These are phyloP conservation scores for zebrafish (Danio rerio) DNA, from an alignment of 2,113 vertebrate species.

Conservation along the genomic window DNA sequence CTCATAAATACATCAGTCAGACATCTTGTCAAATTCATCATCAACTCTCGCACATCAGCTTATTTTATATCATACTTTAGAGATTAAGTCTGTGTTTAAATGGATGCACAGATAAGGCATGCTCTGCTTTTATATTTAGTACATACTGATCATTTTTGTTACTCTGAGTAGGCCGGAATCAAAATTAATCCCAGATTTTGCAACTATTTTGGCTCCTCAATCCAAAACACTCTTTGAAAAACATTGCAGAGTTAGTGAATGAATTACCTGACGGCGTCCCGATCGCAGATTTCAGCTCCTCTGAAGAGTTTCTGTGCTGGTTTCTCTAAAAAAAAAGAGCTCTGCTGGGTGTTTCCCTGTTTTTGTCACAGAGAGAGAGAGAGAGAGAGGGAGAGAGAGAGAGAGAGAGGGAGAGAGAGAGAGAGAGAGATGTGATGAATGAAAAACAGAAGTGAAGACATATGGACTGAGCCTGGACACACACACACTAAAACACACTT, in stretches of 20 bases:
- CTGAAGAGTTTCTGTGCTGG: not conserved
- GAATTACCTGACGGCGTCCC: not conserved
- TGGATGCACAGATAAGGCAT: no score
- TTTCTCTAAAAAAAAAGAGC: not conserved
- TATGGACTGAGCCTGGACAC: slow-evolving; percentile 65
- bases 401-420: no score
- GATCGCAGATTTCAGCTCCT: not conserved
- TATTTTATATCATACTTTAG: no score
- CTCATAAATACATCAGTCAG: not conserved
- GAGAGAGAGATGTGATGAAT: not conserved
- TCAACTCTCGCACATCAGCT: not conserved
- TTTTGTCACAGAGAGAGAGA: not conserved
- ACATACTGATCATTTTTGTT: no score
- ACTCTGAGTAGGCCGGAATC: not conserved
- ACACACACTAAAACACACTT: no score
- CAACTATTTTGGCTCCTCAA: not conserved
- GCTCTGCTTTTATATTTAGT: no score
- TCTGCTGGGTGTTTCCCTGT: slow-evolving; percentile 30
- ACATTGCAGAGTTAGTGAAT: not conserved
- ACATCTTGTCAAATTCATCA: not conserved
- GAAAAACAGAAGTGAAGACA: not conserved
- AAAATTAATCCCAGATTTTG: not conserved
- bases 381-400: not conserved
- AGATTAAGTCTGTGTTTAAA: no score
- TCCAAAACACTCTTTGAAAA: not conserved